A percentile compares a stretch with the other conserved stretches of the same genome.
Evolutionary conservation across 2,113 vertebrate species (phyloP).

Genomic region (Corydoras maculifer): DNA sequence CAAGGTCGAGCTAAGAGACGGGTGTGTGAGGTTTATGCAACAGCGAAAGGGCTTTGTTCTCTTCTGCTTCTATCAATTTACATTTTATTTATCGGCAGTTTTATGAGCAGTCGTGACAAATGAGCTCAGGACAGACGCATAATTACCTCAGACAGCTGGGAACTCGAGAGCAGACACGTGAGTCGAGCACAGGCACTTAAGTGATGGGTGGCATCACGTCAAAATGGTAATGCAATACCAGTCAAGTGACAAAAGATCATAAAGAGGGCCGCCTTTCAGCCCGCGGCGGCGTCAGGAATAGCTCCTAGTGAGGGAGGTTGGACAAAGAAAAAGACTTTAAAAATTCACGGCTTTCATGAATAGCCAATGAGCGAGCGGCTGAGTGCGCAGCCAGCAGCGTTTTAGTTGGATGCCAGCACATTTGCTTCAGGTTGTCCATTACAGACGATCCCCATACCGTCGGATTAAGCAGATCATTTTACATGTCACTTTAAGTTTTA

Average conservation of each 20-base stretch:
- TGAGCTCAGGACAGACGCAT: background rate
- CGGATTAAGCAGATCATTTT: too few relatives aligned
- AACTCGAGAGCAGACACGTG: background rate
- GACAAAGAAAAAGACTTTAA: conserved; percentile 39
- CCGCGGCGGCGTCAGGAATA: conserved; percentile 21
- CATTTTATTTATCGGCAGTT: conserved; percentile 1
- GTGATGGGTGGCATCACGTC: background rate
- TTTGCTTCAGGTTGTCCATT: too few relatives aligned
- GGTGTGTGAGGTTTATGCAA: too few relatives aligned
- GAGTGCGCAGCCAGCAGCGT: conserved; percentile 34
- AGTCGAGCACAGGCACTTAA: conserved; percentile 1
- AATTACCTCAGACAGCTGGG: background rate
- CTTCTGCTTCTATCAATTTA: background rate
- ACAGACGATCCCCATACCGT: too few relatives aligned
- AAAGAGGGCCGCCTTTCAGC: conserved; percentile 21
- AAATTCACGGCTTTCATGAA: conserved; percentile 48
- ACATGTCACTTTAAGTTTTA: too few relatives aligned
- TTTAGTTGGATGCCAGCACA: too few relatives aligned
- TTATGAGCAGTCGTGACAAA: background rate
- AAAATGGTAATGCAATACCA: conserved; percentile 20
- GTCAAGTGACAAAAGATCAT: conserved; percentile 40
- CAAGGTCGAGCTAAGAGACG: conserved; percentile 36
- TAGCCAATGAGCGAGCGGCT: conserved; percentile 36
- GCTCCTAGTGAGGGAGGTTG: conserved; percentile 1
- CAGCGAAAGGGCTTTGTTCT: too few relatives aligned